Percentiles rank a stretch among this genome's conserved stretches.
Conservation (phyloP, 2,888 invertebrate genomes). For the Cenopis cana region DNA sequence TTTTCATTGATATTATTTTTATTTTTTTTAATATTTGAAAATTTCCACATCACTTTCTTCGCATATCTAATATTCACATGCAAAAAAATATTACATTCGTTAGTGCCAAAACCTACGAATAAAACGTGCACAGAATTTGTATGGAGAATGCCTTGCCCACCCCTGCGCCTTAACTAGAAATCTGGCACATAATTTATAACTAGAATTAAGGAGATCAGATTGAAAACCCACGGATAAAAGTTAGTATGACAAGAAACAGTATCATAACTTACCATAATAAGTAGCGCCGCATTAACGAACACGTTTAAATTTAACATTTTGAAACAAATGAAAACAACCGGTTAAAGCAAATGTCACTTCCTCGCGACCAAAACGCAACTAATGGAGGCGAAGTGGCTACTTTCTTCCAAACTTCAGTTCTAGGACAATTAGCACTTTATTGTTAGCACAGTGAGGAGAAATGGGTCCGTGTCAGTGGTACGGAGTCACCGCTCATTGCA, state of each 20-base stretch:
- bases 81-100: too few species aligned
- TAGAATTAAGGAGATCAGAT: neutral
- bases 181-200: neutral
- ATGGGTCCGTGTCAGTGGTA: slow-evolving; percentile 63
- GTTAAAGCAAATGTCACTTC: slow-evolving; percentile 51
- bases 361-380: slow-evolving; percentile 59
- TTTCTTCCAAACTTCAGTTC: slow-evolving; percentile 64
- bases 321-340: neutral
- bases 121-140: too few species aligned
- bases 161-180: too few species aligned
- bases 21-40: too few species aligned
- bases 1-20: too few species aligned
- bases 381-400: slow-evolving; percentile 56
- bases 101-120: too few species aligned
- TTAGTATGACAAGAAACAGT: neutral
- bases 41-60: too few species aligned
- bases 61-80: too few species aligned
- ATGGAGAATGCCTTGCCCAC: too few species aligned
- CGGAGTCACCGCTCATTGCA: slow-evolving; percentile 60
- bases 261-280: slow-evolving; percentile 30
- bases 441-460: slow-evolving; percentile 65
- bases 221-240: neutral
- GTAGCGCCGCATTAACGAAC: slow-evolving; percentile 17
- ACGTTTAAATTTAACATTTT: slow-evolving; percentile 26
- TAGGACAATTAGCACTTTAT: slow-evolving; percentile 64